A percentile compares a stretch with the other conserved stretches of the same genome.
Evolutionary conservation across 2,113 vertebrate species (phyloP).

Genomic region (Scomber japonicus): DNA sequence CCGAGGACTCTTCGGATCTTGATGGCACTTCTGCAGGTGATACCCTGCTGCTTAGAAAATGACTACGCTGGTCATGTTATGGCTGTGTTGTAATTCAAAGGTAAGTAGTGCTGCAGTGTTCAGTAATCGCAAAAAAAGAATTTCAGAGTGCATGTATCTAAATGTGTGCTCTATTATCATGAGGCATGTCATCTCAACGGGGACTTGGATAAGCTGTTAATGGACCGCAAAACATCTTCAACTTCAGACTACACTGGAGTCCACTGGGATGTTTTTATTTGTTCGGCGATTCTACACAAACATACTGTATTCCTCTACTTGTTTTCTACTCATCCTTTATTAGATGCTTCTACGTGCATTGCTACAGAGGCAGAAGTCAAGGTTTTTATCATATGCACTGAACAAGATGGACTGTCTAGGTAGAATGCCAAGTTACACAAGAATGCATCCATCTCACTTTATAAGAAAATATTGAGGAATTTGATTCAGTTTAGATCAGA

Average conservation of each 20-base stretch:
- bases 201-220: constrained; percentile 60
- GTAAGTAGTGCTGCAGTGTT: constrained; percentile 4
- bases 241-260: constrained; percentile 29
- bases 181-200: constrained; percentile 6
- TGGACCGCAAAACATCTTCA: constrained; percentile 32
- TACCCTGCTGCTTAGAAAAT: constrained; percentile 14
- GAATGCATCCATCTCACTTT: neutral
- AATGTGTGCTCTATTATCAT: constrained; percentile 16
- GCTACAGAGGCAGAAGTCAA: neutral
- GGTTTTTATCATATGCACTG: neutral
- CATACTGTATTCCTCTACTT: neutral
- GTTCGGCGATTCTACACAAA: constrained; percentile 5
- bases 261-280: constrained; percentile 20
- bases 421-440: neutral
- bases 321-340: neutral
- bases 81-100: neutral
- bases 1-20: constrained; percentile 10
- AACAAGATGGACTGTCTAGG: too few relatives aligned
- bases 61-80: constrained; percentile 17
- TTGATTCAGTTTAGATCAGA: neutral
- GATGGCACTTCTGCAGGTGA: constrained; percentile 10
- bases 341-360: neutral
- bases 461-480: neutral
- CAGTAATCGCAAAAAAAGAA: neutral
- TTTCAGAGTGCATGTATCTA: neutral